Base-by-base conservation (phyloP, 2,888 invertebrate species). In the Netelia fuscicornis region DNA sequence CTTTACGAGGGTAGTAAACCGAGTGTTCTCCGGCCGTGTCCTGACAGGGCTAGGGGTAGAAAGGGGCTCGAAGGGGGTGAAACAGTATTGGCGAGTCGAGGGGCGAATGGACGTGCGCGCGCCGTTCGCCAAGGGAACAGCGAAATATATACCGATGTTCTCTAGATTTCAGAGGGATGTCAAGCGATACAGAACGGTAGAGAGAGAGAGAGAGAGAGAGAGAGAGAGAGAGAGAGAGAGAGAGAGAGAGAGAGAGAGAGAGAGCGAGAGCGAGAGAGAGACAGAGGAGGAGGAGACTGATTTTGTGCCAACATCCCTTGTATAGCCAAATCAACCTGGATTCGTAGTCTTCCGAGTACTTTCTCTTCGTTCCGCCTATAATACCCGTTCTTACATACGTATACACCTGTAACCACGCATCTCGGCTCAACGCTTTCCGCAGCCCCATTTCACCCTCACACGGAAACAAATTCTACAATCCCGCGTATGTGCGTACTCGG, bases 1-100 rank as follows among this genome's bases (percentile, higher is more conserved):
- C 85, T 85, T 85, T 85, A 85, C 82, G 85, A 85, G 79, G 82
- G 82, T 62, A 82, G 85, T 82, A 85, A 82, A 85, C 78, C 82
- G 85, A 75, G 75, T 82, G 79, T 82, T 76, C 82, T 70, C 64
- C 71, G 70, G 85, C 48, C 44, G 71, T 72, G 76, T 65, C 56
- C 44, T 52, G 48, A 72, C 42, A 25, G 23, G 25, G 48, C 52
- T 48, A n/a, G 56, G 17, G 76, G 23, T 67, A 30, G 44, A 30
- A 17, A 64, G 54, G 62, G 80, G 5, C 17, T 13, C n/a, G 42
- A 65, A 42, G 25, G 37, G 48, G 48, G 56, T 44, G 58, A 20
- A 70, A 62, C 30, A 56, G 65, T 56, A 54, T 48, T 60, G 65
- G 54, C 44, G 72, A 42, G 72, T n/a, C 42, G 70, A 71, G 80